These are phyloP conservation scores for Amiota mariae DNA, from an alignment of 2,888 invertebrate species.

Conservation along the genomic window DNA sequence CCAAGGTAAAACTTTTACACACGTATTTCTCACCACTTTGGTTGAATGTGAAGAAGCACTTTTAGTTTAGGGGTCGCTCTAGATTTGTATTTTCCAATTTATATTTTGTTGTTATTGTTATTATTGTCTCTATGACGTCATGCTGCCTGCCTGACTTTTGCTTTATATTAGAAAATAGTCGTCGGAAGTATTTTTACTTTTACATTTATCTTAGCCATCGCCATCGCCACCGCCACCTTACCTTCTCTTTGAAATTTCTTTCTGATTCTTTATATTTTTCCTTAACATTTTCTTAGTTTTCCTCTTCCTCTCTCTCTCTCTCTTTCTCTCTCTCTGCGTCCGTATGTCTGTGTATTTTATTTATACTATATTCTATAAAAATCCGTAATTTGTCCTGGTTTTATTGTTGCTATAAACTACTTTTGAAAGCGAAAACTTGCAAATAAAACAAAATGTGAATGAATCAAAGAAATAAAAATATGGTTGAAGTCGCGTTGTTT, in stretches of 20 bases:
- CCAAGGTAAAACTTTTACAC: too few species aligned
- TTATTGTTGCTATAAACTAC: constrained; percentile 28
- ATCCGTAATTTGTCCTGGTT: constrained; percentile 64
- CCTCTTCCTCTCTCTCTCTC: neutral
- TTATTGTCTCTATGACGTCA: neutral
- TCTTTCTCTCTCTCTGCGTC: neutral
- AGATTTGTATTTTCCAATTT: neutral
- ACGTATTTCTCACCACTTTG: too few species aligned
- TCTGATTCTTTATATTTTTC: too few species aligned
- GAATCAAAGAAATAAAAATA: constrained; percentile 7
- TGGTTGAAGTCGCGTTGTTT: neutral
- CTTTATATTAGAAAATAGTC: neutral
- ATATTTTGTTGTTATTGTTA: neutral
- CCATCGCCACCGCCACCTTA: neutral
- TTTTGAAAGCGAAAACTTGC: constrained; percentile 1
- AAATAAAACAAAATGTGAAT: neutral
- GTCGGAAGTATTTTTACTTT: neutral
- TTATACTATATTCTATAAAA: constrained; percentile 45
- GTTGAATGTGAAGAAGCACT: too few species aligned
- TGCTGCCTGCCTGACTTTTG: neutral
- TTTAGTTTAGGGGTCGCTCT: too few species aligned
- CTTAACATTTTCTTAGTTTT: too few species aligned
- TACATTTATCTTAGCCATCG: constrained; percentile 11
- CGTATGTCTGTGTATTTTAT: neutral
- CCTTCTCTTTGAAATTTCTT: neutral